Percentiles rank a stretch among this genome's conserved stretches.
Evolutionary conservation across 1,140 invertebrate genomes (phyloP).

Genomic region (Trissolcus basalis): DNA sequence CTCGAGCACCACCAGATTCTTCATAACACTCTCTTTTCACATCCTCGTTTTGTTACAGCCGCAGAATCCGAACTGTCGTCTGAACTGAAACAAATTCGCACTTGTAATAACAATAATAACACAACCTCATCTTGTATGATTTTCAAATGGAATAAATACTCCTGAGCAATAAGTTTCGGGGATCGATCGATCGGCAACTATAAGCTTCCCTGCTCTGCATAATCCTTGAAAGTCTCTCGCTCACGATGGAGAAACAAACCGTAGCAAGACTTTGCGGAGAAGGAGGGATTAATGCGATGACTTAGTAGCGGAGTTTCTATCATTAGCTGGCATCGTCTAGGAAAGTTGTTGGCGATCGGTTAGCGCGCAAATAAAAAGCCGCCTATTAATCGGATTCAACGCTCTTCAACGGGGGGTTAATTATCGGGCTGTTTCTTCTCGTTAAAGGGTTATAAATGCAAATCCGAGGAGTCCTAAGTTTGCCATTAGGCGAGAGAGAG

Average conservation of each 20-base stretch:
- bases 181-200: constrained; percentile 60
- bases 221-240: constrained; percentile 59
- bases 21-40: too few relatives aligned
- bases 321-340: constrained; percentile 66
- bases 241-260: constrained; percentile 41
- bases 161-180: too few relatives aligned
- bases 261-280: constrained; percentile 49
- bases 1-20: constrained; percentile 56
- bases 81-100: too few relatives aligned
- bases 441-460: constrained; percentile 68
- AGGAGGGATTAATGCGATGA: constrained; percentile 68
- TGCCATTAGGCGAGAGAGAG: constrained; percentile 65
- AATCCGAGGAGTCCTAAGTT: constrained; percentile 62
- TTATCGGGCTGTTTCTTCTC: constrained; percentile 56
- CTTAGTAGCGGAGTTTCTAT: constrained; percentile 73
- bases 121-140: too few relatives aligned
- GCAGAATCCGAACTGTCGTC: too few relatives aligned
- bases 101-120: too few relatives aligned
- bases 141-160: too few relatives aligned
- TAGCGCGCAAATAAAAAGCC: constrained; percentile 43
- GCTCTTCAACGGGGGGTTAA: constrained; percentile 26
- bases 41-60: too few relatives aligned
- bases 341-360: constrained; percentile 51
- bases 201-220: constrained; percentile 63
- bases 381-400: constrained; percentile 51